These are phyloP conservation scores for Amphipoea lucens DNA, from an alignment of 2,888 invertebrate genomes.

Conservation along the genomic window DNA sequence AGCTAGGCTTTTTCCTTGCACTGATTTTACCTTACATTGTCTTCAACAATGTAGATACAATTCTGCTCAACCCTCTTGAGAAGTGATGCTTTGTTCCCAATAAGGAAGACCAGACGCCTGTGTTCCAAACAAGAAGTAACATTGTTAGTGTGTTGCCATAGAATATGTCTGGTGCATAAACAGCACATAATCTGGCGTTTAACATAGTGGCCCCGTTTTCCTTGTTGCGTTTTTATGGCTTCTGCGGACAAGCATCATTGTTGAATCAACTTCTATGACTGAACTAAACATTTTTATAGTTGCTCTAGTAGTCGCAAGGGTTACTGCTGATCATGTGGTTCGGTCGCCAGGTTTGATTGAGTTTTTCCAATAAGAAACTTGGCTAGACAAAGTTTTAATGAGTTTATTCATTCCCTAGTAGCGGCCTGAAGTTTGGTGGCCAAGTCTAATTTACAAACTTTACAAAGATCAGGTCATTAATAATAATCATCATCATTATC, in stretches of 20 bases:
- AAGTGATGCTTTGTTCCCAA: not conserved
- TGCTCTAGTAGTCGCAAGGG: not conserved
- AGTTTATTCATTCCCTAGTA: too few species aligned
- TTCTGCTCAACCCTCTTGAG: not conserved
- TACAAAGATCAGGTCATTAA: too few species aligned
- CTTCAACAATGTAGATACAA: not conserved
- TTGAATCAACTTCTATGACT: not conserved
- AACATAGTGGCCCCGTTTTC: conserved; percentile 25
- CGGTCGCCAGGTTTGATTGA: too few species aligned
- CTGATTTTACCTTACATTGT: not conserved
- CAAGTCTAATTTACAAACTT: too few species aligned
- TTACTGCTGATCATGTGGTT: not conserved
- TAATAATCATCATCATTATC: too few species aligned
- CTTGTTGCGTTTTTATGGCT: conserved; percentile 23
- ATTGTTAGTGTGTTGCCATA: conserved; percentile 31
- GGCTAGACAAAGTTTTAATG: too few species aligned
- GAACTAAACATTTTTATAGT: not conserved
- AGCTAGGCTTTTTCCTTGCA: not conserved
- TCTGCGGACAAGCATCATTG: conserved; percentile 1
- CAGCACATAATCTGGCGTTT: conserved; percentile 17
- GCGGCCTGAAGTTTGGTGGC: too few species aligned
- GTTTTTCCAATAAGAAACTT: too few species aligned
- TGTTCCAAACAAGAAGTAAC: conserved; percentile 9
- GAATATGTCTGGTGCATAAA: conserved; percentile 7
- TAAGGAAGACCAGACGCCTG: not conserved